These are phyloP conservation scores for Macropus fuliginosus DNA, from an alignment of 2,797 vertebrate genomes.

Conservation along the genomic window DNA sequence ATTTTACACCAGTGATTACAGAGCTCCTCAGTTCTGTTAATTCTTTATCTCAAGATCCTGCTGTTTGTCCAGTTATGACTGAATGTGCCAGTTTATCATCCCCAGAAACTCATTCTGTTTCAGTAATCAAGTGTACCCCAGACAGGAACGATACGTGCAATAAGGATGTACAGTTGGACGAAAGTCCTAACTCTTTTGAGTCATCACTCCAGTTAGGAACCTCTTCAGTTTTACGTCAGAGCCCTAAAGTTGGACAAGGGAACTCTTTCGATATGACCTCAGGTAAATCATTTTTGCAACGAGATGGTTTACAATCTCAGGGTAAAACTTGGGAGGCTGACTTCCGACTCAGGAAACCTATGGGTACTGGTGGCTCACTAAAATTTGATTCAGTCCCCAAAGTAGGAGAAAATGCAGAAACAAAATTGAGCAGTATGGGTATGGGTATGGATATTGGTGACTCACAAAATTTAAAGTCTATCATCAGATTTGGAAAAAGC, in stretches of 20 bases:
- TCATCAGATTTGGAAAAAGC: background rate
- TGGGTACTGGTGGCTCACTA: constrained; percentile 19
- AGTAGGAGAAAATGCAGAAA: background rate
- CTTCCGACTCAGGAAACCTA: constrained; percentile 78
- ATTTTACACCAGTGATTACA: constrained; percentile 72
- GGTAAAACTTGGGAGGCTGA: constrained; percentile 78
- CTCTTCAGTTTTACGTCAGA: constrained; percentile 73
- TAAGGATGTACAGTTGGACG: constrained; percentile 45
- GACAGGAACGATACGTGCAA: constrained; percentile 25
- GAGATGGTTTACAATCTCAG: constrained; percentile 82
- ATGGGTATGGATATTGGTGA: background rate
- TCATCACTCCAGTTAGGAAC: constrained; percentile 52
- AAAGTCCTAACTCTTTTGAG: constrained; percentile 57
- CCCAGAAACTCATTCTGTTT: constrained; percentile 65
- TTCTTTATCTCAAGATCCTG: constrained; percentile 67
- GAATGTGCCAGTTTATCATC: constrained; percentile 62
- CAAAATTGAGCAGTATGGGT: background rate
- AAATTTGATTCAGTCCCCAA: background rate
- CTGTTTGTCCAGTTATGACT: constrained; percentile 67
- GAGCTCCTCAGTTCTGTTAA: constrained; percentile 69
- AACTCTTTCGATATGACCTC: constrained; percentile 82
- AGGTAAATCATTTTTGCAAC: constrained; percentile 82
- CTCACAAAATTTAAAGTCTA: background rate
- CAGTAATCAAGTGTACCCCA: constrained; percentile 54
- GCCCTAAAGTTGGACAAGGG: constrained; percentile 68